phyloP scores from a whole-genome alignment of 2,888 invertebrate species.

The Mylabris sibirica region DNA sequence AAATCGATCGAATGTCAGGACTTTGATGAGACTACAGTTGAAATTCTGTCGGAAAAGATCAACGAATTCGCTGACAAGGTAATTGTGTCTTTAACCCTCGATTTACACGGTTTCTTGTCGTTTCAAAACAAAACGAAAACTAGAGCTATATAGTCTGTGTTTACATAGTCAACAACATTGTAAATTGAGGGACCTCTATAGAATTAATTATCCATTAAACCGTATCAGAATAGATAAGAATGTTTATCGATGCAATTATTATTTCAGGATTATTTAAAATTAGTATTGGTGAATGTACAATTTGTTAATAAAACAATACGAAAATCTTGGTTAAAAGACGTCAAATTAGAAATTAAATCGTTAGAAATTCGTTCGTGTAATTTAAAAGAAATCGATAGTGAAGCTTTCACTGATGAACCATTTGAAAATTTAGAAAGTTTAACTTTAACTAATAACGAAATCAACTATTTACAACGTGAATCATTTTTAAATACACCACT shows the following conservation, averaged over 20 bases:
- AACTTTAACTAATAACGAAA: slow-evolving; percentile 31
- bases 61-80: not conserved
- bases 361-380: slow-evolving; percentile 10
- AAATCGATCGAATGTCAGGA: not conserved
- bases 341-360: not conserved
- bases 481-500: slow-evolving; percentile 18
- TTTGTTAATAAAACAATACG: slow-evolving; percentile 15
- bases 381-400: slow-evolving; percentile 7
- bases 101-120: not conserved
- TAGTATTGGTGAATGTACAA: slow-evolving; percentile 1
- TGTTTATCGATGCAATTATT: not conserved
- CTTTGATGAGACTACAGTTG: not conserved
- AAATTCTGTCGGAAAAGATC: not conserved
- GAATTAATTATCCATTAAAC: slow-evolving; percentile 4
- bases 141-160: no score
- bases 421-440: slow-evolving; percentile 31
- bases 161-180: no score
- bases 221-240: not conserved
- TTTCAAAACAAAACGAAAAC: no score
- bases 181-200: not conserved
- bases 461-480: slow-evolving; percentile 32
- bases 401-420: slow-evolving; percentile 37
- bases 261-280: slow-evolving; percentile 7
- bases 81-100: not conserved
- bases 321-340: slow-evolving; percentile 20